Base-by-base conservation (phyloP, 2,797 vertebrate genomes). In the Leptodactylus fallax region DNA sequence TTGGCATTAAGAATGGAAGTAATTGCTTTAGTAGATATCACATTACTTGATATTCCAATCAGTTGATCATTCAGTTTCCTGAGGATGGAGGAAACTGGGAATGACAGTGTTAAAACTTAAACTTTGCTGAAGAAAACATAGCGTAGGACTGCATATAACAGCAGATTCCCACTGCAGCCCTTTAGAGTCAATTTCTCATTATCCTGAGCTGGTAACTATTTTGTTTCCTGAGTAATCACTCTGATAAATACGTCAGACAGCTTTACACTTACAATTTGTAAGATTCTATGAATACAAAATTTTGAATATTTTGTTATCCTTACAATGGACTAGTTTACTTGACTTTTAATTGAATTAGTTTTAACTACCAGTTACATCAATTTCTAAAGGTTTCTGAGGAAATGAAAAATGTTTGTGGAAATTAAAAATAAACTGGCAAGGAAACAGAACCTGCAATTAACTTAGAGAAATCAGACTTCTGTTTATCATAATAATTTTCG, bases 151-250 rank as follows among this genome's bases (percentile, higher is more conserved):
- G 77, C 55, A 36, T 14, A 36, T 17, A 36, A 36, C 76, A 79
- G 77, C 53, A 79, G 77, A 79, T 58, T 79, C 25, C 53, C 77
- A 36, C 17, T 19, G 55, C 21, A 55, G 51, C 76, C 72, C 21
- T 13, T 12, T 23, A 77, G 45, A 13, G 45, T 77, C 72, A 12
- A 77, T 77, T 77, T 77, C 49, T 79, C 77, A 79, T 58, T 79
- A 79, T 13, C 53, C 56, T 45, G 25, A 79, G 53, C 23, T 58
- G 25, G 55, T 6, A 45, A 58, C 77, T 79, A 58, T 58, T 36
- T 58, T 27, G 36, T 36, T 79, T 78, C 51, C 14, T 9, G 23
- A 78, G 9, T 23, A 78, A 27, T 60, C 23, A 56, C 13, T 79
- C 9, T 79, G 25, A 27, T 25, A 27, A 23, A 79, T 9, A 17